These are phyloP conservation scores for Hephaestus fuliginosus DNA, from an alignment of 2,797 vertebrate genomes.

Conservation along the genomic window DNA sequence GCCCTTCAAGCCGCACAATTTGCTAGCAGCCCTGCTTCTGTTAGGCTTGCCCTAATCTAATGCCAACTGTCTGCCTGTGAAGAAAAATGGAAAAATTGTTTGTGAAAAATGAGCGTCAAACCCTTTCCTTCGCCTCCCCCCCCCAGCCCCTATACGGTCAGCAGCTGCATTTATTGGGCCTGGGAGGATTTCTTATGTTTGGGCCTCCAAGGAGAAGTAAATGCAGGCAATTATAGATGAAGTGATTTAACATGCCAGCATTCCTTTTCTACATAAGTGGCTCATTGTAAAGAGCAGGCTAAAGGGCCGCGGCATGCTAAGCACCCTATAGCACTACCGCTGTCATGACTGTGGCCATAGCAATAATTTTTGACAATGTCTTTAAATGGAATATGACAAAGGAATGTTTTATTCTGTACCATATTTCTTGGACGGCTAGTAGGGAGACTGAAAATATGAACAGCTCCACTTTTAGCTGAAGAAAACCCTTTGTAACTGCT, in stretches of 20 bases:
- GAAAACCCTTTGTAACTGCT: constrained; percentile 41
- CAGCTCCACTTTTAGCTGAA: constrained; percentile 38
- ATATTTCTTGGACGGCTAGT: constrained; percentile 41
- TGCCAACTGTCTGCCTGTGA: constrained; percentile 86
- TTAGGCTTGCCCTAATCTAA: constrained; percentile 87
- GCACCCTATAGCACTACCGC: constrained; percentile 55
- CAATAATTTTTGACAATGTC: constrained; percentile 57
- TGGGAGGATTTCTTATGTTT: constrained; percentile 80
- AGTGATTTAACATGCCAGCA: constrained; percentile 84
- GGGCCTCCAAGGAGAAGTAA: constrained; percentile 84
- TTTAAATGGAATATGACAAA: constrained; percentile 61
- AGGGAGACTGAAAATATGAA: constrained; percentile 42
- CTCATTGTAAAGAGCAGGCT: constrained; percentile 80
- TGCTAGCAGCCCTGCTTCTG: constrained; percentile 84
- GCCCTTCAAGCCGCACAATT: constrained; percentile 88
- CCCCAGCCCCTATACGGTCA: constrained; percentile 78
- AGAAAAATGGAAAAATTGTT: constrained; percentile 87
- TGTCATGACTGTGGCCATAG: constrained; percentile 44
- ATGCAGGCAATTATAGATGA: constrained; percentile 86
- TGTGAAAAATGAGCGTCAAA: constrained; percentile 87
- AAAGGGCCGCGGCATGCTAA: constrained; percentile 63
- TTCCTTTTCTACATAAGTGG: constrained; percentile 80
- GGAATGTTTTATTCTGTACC: constrained; percentile 37
- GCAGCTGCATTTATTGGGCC: constrained; percentile 83
- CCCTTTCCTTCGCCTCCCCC: constrained; percentile 62